Conservation (phyloP, 1,140 invertebrate genomes). For the Plutomurus gul region DNA sequence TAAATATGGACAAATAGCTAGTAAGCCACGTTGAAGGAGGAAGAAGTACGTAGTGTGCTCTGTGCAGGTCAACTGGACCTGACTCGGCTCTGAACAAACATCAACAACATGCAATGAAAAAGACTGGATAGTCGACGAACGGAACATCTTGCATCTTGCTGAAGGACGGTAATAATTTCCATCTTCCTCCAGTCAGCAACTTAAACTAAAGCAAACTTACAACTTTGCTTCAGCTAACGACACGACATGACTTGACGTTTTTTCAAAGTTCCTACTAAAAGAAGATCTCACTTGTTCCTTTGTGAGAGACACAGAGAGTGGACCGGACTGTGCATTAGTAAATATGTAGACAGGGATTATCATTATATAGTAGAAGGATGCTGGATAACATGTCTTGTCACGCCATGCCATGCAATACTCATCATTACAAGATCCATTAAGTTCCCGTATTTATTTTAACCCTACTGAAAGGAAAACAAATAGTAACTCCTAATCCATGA, state of each 20-base stretch:
- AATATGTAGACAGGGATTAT: too few relatives aligned
- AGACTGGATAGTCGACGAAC: background rate
- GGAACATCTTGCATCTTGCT: slow-evolving; percentile 33
- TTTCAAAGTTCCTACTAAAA: background rate
- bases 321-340: background rate
- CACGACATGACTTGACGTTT: slow-evolving; percentile 12
- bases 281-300: background rate
- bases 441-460: slow-evolving; percentile 16
- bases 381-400: background rate
- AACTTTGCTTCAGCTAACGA: background rate
- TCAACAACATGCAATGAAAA: slow-evolving; percentile 22
- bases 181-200: background rate
- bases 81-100: slow-evolving; percentile 12
- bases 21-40: too few relatives aligned
- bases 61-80: background rate
- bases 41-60: too few relatives aligned
- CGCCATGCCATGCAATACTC: background rate
- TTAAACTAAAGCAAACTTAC: background rate
- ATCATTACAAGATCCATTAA: slow-evolving; percentile 26
- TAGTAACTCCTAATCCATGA: background rate
- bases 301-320: too few relatives aligned
- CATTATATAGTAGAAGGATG: too few relatives aligned
- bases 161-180: background rate
- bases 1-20: too few relatives aligned
- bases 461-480: slow-evolving; percentile 22